Evolutionary conservation across 2,113 vertebrate species (phyloP), one percentile per base, ranked within the genome.

Genomic region (Nothobranchius kuhntae): DNA sequence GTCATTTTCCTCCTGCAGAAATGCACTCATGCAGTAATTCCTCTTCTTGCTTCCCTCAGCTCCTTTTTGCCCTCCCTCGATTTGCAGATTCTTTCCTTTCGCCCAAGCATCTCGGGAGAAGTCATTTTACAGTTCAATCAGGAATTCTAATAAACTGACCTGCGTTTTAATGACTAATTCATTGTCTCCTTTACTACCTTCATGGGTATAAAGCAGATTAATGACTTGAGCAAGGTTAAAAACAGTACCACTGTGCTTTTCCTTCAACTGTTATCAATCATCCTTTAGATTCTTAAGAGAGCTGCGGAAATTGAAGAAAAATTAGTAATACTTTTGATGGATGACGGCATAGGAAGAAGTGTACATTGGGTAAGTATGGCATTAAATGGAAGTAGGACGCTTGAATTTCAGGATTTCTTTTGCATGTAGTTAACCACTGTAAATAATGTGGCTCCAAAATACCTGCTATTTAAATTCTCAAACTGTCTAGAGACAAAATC

Each of bases 141-240:
- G 88, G 89, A 88, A 87, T 91, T 92, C 89, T 92, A 92, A 93
- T 93, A 91, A 93, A 92, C 90, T 91, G 89, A 93, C 90, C 90
- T 91, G 86, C 78, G 73, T 88, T 91, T 91, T 93, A 93, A 93
- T 90, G 89, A 92, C 87, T 93, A 92, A 91, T 92, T 92, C 91
- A 92, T 90, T 91, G 91, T 89, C 90, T 89, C 86, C 89, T 93
- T 93, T 91, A 93, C 91, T 91, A 90, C 89, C 87, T 91, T 88
- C 87, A 84, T 88, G 89, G 90, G 89, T 88, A 92, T 93, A 92
- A 92, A 93, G 86, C 74, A 84, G 89, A 93, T 92, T 93, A 92
- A 93, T 91, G 93, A 91, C 90, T 92, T 89, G 80, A 92, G 87
- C 89, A 91, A 92, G 93, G 91, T 93, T 93, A 93, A 92, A 92